Base-by-base conservation (phyloP, 37 sponge, comb jelly and placozoan species). In the Beroe forskalii region DNA sequence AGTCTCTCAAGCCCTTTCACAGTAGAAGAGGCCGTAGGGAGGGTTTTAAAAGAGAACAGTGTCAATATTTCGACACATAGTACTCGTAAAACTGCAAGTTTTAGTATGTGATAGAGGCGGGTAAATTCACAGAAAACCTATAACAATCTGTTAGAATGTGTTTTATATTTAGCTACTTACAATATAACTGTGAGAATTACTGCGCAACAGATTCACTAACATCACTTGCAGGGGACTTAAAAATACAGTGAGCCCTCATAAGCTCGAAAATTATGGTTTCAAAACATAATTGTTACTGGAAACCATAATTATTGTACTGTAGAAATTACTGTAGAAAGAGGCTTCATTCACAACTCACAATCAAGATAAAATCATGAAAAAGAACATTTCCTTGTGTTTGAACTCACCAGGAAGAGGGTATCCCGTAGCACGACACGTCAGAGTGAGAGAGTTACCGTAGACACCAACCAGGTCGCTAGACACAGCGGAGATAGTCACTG, bases 311-410 rank as follows among this genome's bases (percentile, higher is more conserved):
- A n/a, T n/a, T n/a, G n/a, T n/a, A n/a, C n/a, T n/a, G n/a, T n/a
- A n/a, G n/a, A n/a, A n/a, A n/a, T n/a, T n/a, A n/a, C n/a, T n/a
- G n/a, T n/a, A n/a, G n/a, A n/a, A n/a, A n/a, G n/a, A n/a, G n/a
- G n/a, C n/a, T n/a, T n/a, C n/a, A n/a, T n/a, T n/a, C n/a, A n/a
- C n/a, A n/a, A n/a, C n/a, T n/a, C n/a, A n/a, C n/a, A n/a, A n/a
- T n/a, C n/a, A n/a, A n/a, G n/a, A n/a, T n/a, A 72, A 72, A 14
- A 4, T 22, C 17, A 64, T 4, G 30, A 22, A 8, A 22, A 4
- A 64, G 4, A 64, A n/a, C 17, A 64, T 64, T 64, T 64, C 66
- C 66, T 64, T 64, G 66, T 22, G 66, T 72, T 37, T 72, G 76
- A 38, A 28, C 9, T 20, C 40, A 72, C 76, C 76, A 23, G 76